These are phyloP conservation scores for Aphrophora alni DNA, from an alignment of 2,888 invertebrate genomes.

Conservation along the genomic window DNA sequence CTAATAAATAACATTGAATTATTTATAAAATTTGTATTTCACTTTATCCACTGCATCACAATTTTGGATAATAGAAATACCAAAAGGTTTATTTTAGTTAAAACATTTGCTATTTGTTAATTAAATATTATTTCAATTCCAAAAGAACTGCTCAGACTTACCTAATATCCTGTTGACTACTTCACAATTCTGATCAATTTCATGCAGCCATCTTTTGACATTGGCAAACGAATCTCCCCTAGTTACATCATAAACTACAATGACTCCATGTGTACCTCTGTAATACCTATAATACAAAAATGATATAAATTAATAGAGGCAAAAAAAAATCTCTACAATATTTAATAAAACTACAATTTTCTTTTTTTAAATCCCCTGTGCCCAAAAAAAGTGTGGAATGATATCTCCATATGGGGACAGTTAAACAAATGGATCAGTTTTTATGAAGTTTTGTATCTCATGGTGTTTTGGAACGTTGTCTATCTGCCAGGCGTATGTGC, in stretches of 20 bases:
- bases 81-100: too few relatives aligned
- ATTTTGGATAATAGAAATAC: too few relatives aligned
- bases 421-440: too few relatives aligned
- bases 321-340: slow-evolving; percentile 13
- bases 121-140: too few relatives aligned
- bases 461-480: too few relatives aligned
- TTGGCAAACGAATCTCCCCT: slow-evolving; percentile 99
- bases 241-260: slow-evolving; percentile 99
- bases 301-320: slow-evolving; percentile 25
- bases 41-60: too few relatives aligned
- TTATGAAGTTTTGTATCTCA: too few relatives aligned
- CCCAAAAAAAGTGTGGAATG: slow-evolving; percentile 6
- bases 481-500: too few relatives aligned
- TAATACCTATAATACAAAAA: slow-evolving; percentile 77
- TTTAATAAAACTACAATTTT: neutral
- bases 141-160: too few relatives aligned
- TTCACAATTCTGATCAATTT: slow-evolving; percentile 99
- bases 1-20: too few relatives aligned
- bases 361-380: neutral
- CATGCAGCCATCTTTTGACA: slow-evolving; percentile 98
- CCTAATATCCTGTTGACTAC: slow-evolving; percentile 97
- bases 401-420: neutral
- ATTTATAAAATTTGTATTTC: too few relatives aligned
- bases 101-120: too few relatives aligned
- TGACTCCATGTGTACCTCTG: slow-evolving; percentile 98